A percentile compares a stretch with the other conserved stretches of the same genome.
Evolutionary conservation across 1,140 invertebrate genomes (phyloP).

Genomic region (Bombus terrestris): DNA sequence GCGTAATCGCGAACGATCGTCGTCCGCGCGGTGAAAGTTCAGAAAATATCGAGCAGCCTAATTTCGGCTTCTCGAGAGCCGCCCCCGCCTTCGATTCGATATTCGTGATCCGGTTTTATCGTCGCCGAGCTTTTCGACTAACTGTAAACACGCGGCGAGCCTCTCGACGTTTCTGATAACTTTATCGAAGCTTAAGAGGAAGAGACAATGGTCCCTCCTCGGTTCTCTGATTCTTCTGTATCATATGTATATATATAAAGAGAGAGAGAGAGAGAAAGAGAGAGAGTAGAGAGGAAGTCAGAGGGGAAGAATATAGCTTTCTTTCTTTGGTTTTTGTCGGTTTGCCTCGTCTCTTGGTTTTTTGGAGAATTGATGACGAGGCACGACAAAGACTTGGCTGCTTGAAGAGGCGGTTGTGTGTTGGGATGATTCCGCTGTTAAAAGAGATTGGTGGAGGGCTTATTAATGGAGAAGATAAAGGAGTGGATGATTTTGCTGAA

Average conservation of each 20-base stretch:
- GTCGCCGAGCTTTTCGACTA: not conserved
- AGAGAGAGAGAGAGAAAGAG: no score
- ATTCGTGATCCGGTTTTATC: slow-evolving; percentile 9
- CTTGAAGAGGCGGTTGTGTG: not conserved
- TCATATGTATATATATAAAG: no score
- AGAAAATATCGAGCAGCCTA: slow-evolving; percentile 38
- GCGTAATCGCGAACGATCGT: not conserved
- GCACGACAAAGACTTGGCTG: not conserved
- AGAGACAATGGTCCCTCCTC: slow-evolving; percentile 3
- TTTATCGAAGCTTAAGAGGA: slow-evolving; percentile 15
- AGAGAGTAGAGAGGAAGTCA: no score
- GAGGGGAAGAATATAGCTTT: not conserved
- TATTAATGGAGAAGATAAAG: not conserved
- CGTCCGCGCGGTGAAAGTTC: slow-evolving; percentile 13
- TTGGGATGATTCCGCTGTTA: not conserved
- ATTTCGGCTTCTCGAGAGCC: slow-evolving; percentile 14
- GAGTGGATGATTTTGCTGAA: not conserved
- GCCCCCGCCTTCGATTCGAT: no score
- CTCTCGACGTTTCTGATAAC: slow-evolving; percentile 1
- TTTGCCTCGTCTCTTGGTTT: not conserved
- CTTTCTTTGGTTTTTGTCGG: not conserved
- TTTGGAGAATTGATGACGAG: not conserved
- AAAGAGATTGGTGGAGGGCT: no score
- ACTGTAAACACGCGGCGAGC: slow-evolving; percentile 17
- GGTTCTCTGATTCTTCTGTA: not conserved